Percentiles rank a stretch among this genome's conserved stretches.
Evolutionary conservation across 1,140 invertebrate genomes (phyloP).

Genomic region (Meloidogyne exigua): DNA sequence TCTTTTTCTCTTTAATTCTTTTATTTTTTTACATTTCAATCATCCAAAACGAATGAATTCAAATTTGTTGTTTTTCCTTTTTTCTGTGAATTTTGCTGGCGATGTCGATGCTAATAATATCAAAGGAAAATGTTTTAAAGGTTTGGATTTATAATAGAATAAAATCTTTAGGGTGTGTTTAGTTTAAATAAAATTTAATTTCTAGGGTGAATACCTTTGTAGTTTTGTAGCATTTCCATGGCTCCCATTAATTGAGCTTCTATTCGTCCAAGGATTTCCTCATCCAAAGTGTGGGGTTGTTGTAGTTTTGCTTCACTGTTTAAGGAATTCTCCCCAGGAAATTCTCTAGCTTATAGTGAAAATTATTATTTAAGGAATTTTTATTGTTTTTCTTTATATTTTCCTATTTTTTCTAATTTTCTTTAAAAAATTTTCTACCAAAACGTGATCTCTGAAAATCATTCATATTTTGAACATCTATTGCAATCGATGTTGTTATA

Average conservation of each 20-base stretch:
- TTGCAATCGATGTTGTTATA: neutral
- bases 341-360: neutral
- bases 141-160: neutral
- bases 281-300: conserved; percentile 5
- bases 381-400: neutral
- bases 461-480: conserved; percentile 1
- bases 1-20: neutral
- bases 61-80: conserved; percentile 46
- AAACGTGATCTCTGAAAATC: neutral
- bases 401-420: neutral
- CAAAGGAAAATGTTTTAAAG: neutral
- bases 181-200: neutral
- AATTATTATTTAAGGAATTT: neutral
- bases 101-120: neutral
- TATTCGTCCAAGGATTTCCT: neutral
- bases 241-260: neutral
- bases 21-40: conserved; percentile 9
- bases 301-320: neutral
- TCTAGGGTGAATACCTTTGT: neutral
- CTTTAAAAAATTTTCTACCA: neutral
- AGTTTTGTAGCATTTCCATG: conserved; percentile 3
- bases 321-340: neutral
- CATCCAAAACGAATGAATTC: conserved; percentile 53
- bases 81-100: conserved; percentile 42
- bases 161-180: no score